phyloP scores from a whole-genome alignment of 2,888 invertebrate genomes.

The Papilio elwesi region DNA sequence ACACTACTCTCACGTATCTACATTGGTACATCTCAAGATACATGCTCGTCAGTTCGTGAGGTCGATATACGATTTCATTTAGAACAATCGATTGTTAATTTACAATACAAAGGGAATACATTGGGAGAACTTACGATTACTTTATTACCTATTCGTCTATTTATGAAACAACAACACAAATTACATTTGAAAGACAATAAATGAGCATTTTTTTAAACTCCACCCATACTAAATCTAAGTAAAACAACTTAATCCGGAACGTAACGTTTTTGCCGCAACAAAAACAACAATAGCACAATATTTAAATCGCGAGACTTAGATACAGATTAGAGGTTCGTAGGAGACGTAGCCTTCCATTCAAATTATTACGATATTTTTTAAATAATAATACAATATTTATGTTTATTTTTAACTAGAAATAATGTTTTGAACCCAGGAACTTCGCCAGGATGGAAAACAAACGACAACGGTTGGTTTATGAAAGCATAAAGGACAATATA shows the following conservation, averaged over 20 bases:
- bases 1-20: too few relatives aligned
- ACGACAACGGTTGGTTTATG: too few relatives aligned
- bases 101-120: too few relatives aligned
- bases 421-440: too few relatives aligned
- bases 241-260: slow-evolving; percentile 27
- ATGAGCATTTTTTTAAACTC: not conserved
- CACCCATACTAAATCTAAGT: slow-evolving; percentile 9
- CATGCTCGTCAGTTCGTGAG: too few relatives aligned
- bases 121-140: not conserved
- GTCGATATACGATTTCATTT: too few relatives aligned
- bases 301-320: slow-evolving; percentile 24
- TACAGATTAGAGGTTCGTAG: not conserved
- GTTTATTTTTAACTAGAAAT: not conserved
- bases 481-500: too few relatives aligned
- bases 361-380: not conserved
- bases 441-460: too few relatives aligned
- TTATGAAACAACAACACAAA: not conserved
- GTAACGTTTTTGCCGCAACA: slow-evolving; percentile 21
- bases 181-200: slow-evolving; percentile 3
- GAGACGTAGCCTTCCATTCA: not conserved
- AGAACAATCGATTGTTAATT: too few relatives aligned
- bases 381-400: too few relatives aligned
- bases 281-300: slow-evolving; percentile 14
- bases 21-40: too few relatives aligned
- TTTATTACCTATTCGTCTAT: not conserved